Evolutionary conservation across 2,888 invertebrate species (phyloP), one percentile per base, ranked within the genome.

Genomic region (Physocephala rufipes): DNA sequence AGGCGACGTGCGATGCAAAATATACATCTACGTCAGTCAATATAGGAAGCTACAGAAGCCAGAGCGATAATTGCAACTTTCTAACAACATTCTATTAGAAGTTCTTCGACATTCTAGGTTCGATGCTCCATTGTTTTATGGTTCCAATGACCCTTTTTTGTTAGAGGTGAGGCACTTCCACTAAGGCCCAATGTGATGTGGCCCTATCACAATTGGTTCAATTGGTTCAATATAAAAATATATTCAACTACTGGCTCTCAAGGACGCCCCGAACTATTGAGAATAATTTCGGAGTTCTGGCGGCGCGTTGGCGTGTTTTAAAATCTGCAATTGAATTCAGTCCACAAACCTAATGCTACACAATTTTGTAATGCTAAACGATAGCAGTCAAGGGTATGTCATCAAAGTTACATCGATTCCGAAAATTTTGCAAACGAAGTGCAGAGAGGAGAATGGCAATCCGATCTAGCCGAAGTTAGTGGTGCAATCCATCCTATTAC

Each of bases 281-380:
- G 45, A 71, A 67, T 13, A 36, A 61, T n/a, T 71, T 71, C 28
- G 67, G 45, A 1, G 63, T 71, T 19, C 51, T 71, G 7, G 36
- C 55, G 2, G 67, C 71, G n/a, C 62, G 53, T 21, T 71, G 67
- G 71, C 62, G 63, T 15, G 63, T 71, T 12, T 45, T 71, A 30
- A 21, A 51, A 7, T 53, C 67, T 9, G 55, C 43, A 15, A 45
- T 63, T 12, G 55, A 67, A 43, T 63, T 47, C 2, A 26, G 36
- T 9, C 66, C 66, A 19, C 16, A 62, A 55, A 71, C 36, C 30
- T 71, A 5, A 66, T 62, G 13, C 30, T 71, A 63, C 67, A 71
- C 53, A 71, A 71, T 43, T 71, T 55, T 67, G 30, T 71, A 13
- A 71, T 71, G 67, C 2, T 63, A 36, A 62, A 67, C 45, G 63